These are phyloP conservation scores for Drosophila maculinotata DNA, from an alignment of 2,888 invertebrate genomes.

Conservation along the genomic window DNA sequence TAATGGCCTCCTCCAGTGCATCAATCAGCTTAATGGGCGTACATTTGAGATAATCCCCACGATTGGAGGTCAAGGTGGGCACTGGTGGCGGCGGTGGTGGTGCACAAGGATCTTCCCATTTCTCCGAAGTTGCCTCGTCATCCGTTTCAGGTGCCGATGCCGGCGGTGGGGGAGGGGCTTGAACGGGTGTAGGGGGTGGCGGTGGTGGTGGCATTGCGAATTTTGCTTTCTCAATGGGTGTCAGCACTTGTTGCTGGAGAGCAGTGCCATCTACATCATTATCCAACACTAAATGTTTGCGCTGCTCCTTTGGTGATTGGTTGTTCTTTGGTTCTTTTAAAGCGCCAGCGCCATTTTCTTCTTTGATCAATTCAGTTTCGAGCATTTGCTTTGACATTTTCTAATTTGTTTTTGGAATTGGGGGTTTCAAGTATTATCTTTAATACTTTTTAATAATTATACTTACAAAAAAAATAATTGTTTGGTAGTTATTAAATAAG, in stretches of 20 bases:
- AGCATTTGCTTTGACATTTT: constrained; percentile 64
- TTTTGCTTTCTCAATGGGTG: constrained; percentile 48
- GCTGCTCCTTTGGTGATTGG: constrained; percentile 45
- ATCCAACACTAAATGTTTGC: constrained; percentile 40
- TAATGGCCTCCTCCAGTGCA: constrained; percentile 69
- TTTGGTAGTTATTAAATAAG: constrained; percentile 17
- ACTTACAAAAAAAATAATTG: constrained; percentile 32
- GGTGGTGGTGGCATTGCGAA: constrained; percentile 73
- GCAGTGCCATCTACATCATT: constrained; percentile 29
- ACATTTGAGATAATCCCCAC: constrained; percentile 49
- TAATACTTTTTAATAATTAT: background rate
- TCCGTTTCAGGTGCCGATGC: constrained; percentile 41
- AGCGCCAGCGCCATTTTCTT: constrained; percentile 83
- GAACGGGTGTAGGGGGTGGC: constrained; percentile 77
- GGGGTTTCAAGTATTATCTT: background rate
- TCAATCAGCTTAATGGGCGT: constrained; percentile 64
- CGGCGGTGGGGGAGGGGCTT: constrained; percentile 31
- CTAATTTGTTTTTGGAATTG: constrained; percentile 13
- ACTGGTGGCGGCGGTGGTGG: constrained; percentile 72
- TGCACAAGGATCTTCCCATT: constrained; percentile 69
- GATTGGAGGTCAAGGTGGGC: constrained; percentile 35
- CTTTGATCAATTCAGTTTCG: constrained; percentile 46
- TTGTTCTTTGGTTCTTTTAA: constrained; percentile 50
- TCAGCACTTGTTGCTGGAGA: constrained; percentile 42
- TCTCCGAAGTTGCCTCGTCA: constrained; percentile 63